A percentile compares a stretch with the other conserved stretches of the same genome.
These are phyloP conservation scores for Cyanoliseus patagonus DNA, from an alignment of 2,113 vertebrate genomes.

Conservation along the genomic window DNA sequence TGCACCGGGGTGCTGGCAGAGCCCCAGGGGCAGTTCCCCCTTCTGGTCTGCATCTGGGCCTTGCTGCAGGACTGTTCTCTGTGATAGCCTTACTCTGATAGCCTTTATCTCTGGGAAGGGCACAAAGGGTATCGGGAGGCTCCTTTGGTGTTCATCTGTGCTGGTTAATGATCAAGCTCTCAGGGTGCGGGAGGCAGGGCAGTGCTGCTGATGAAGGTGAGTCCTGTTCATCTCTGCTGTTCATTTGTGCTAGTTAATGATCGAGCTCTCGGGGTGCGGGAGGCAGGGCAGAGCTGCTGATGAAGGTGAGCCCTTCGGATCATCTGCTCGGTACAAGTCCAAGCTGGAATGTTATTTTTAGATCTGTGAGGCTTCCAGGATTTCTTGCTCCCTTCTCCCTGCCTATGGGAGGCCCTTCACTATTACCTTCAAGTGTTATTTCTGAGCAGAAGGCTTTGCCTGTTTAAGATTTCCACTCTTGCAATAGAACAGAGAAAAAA, in stretches of 20 bases:
- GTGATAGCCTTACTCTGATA: background rate
- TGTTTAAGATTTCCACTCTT: background rate
- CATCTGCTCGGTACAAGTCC: background rate
- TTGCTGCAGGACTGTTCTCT: constrained; percentile 20
- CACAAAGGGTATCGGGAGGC: background rate
- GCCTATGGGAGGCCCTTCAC: background rate
- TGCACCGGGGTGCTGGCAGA: background rate
- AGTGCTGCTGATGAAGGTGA: background rate
- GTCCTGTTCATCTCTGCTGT: background rate
- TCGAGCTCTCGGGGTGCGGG: background rate
- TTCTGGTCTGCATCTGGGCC: background rate
- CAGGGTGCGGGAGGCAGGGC: background rate
- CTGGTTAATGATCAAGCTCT: constrained; percentile 45
- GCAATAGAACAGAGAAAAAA: background rate
- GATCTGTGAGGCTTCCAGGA: background rate
- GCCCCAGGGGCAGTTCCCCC: background rate
- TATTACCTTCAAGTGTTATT: background rate
- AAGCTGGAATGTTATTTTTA: background rate
- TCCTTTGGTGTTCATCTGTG: background rate
- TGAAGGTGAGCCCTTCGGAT: background rate
- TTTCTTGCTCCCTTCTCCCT: background rate
- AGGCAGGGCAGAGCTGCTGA: background rate
- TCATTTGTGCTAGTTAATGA: constrained; percentile 49
- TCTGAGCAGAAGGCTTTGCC: background rate
- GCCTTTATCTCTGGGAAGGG: constrained; percentile 34